Percentiles rank a stretch among this genome's conserved stretches.
phyloP scores from a whole-genome alignment of 2,797 vertebrate genomes.

The Microchirus variegatus region DNA sequence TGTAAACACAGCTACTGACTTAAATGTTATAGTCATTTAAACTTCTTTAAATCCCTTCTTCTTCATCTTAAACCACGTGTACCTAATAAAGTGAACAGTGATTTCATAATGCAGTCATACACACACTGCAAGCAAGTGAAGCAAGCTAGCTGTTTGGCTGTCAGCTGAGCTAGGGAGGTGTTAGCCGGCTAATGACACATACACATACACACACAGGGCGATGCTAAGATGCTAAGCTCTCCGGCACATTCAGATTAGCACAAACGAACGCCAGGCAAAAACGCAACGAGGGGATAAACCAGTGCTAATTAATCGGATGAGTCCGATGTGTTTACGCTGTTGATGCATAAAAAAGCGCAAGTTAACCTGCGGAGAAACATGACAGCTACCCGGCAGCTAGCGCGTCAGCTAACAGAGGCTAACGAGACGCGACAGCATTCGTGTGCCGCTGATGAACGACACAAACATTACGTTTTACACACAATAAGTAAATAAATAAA shows the following conservation, averaged over 20 bases:
- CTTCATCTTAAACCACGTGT: too few species aligned
- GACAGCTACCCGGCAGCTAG: slow-evolving; percentile 35
- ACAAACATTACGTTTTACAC: background rate
- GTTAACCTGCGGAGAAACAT: background rate
- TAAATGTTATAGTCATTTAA: too few species aligned
- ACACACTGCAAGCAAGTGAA: background rate
- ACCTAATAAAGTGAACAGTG: too few species aligned
- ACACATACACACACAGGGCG: background rate
- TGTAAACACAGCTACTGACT: too few species aligned
- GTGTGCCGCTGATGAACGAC: background rate
- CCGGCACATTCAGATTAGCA: background rate
- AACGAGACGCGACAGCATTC: background rate
- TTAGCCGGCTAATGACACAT: slow-evolving; percentile 20
- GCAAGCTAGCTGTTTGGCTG: background rate
- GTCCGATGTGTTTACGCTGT: background rate
- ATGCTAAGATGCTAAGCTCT: slow-evolving; percentile 25
- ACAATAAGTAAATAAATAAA: background rate
- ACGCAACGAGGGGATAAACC: background rate
- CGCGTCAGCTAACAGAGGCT: slow-evolving; percentile 22
- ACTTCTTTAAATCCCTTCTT: too few species aligned
- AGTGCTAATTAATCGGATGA: rapidly evolving
- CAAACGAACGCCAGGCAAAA: background rate
- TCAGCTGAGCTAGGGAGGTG: slow-evolving; percentile 8
- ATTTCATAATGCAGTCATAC: background rate
- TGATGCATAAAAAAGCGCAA: background rate